Conservation (phyloP, 2,797 vertebrate species). For the Characodon lateralis region DNA sequence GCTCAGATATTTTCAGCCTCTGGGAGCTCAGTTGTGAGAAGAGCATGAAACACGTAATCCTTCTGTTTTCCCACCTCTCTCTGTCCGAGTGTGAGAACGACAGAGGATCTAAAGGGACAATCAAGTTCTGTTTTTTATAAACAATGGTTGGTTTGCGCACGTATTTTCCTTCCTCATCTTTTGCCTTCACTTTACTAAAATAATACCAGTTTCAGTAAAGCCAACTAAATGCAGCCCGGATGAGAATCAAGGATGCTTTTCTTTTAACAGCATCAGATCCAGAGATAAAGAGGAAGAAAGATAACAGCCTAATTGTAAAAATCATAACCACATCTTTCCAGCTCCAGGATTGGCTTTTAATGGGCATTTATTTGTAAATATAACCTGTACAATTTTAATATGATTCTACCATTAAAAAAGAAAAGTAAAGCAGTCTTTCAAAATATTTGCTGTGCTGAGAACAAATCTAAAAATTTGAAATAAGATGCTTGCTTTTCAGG, state of each 20-base stretch:
- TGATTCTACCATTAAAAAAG: too few species aligned
- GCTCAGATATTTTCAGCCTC: constrained; percentile 45
- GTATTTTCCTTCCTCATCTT: constrained; percentile 40
- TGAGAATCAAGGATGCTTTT: constrained; percentile 4
- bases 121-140: constrained; percentile 38
- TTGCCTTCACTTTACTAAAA: constrained; percentile 28
- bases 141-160: constrained; percentile 39
- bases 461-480: background rate
- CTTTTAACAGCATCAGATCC: constrained; percentile 5
- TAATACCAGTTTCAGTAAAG: constrained; percentile 12
- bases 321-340: background rate
- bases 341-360: background rate
- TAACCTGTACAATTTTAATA: background rate
- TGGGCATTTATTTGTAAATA: background rate
- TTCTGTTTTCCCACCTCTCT: constrained; percentile 21
- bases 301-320: constrained; percentile 3
- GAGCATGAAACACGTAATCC: constrained; percentile 34
- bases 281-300: constrained; percentile 1
- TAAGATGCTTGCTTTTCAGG: background rate
- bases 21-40: constrained; percentile 14
- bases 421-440: too few species aligned
- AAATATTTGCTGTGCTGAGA: too few species aligned
- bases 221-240: background rate
- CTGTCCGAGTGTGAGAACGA: constrained; percentile 54
- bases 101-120: constrained; percentile 43